Evolutionary conservation across 1,140 invertebrate genomes (phyloP).

Genomic region (Meteorus sp.): DNA sequence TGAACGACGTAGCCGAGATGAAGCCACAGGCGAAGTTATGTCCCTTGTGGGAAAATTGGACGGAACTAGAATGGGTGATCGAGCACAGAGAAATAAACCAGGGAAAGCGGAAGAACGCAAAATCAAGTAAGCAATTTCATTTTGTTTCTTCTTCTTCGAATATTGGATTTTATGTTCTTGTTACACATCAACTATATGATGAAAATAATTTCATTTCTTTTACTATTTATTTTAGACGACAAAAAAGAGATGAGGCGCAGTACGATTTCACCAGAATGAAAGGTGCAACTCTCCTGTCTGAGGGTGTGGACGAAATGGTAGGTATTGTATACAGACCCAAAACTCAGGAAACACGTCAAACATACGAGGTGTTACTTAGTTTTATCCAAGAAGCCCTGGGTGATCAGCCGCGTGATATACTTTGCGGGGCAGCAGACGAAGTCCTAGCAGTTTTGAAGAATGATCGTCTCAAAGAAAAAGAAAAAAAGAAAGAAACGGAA

Average conservation of each 20-base stretch:
- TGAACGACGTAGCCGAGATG: constrained; percentile 95
- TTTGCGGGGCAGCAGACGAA: constrained; percentile 98
- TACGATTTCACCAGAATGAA: constrained; percentile 92
- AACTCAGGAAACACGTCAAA: constrained; percentile 96
- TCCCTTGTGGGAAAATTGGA: constrained; percentile 89
- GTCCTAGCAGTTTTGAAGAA: constrained; percentile 94
- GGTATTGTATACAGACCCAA: constrained; percentile 95
- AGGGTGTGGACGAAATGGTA: constrained; percentile 89
- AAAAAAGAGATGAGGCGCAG: constrained; percentile 88
- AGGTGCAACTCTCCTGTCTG: constrained; percentile 81
- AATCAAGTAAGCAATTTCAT: constrained; percentile 71
- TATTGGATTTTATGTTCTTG: not conserved
- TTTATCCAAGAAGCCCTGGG: constrained; percentile 98
- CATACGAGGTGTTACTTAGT: constrained; percentile 93
- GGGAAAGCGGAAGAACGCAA: constrained; percentile 88
- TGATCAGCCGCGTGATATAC: constrained; percentile 94
- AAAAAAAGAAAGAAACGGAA: constrained; percentile 93
- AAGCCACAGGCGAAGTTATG: constrained; percentile 98
- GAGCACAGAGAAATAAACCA: constrained; percentile 84
- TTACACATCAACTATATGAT: not conserved
- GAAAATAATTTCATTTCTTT: constrained; percentile 13
- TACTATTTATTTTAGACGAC: constrained; percentile 63
- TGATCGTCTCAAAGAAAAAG: constrained; percentile 90
- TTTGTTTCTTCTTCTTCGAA: constrained; percentile 9
- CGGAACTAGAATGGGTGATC: constrained; percentile 96